phyloP scores from a whole-genome alignment of 2,888 invertebrate species.

The Chaetogeoica ovagalla region DNA sequence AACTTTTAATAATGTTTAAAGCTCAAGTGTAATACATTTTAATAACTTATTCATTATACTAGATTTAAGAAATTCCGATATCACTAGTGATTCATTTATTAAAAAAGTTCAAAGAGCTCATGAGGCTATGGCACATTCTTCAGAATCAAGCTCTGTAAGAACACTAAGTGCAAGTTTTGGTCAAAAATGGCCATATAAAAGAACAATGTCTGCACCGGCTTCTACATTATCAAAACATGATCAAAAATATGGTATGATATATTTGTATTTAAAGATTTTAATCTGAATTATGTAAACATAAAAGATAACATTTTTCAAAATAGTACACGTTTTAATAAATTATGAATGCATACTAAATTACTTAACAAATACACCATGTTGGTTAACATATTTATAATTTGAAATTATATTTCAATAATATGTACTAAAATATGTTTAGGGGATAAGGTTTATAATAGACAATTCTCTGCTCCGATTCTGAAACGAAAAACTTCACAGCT shows the following conservation, averaged over 20 bases:
- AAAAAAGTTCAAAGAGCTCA: conserved; percentile 86
- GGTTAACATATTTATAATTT: no score
- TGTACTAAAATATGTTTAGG: conserved; percentile 32
- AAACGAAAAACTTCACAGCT: conserved; percentile 87
- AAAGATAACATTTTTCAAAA: neutral
- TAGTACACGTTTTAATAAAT: neutral
- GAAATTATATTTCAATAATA: no score
- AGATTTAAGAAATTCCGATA: conserved; percentile 88
- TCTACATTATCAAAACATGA: conserved; percentile 77
- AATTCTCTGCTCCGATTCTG: conserved; percentile 93
- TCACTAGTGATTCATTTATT: conserved; percentile 81
- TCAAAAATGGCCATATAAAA: conserved; percentile 91
- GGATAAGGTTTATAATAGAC: conserved; percentile 70
- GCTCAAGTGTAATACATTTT: neutral
- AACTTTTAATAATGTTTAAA: neutral
- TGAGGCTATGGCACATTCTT: conserved; percentile 75
- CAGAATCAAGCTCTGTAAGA: conserved; percentile 68
- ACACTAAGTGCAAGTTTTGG: conserved; percentile 86
- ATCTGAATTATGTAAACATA: neutral
- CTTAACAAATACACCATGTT: neutral
- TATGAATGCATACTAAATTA: neutral
- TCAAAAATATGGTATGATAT: conserved; percentile 61
- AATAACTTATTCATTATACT: conserved; percentile 55
- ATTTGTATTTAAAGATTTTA: neutral
- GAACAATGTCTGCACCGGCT: conserved; percentile 91